Base-by-base conservation (phyloP, 2,113 vertebrate genomes). In the Columba janthina region DNA sequence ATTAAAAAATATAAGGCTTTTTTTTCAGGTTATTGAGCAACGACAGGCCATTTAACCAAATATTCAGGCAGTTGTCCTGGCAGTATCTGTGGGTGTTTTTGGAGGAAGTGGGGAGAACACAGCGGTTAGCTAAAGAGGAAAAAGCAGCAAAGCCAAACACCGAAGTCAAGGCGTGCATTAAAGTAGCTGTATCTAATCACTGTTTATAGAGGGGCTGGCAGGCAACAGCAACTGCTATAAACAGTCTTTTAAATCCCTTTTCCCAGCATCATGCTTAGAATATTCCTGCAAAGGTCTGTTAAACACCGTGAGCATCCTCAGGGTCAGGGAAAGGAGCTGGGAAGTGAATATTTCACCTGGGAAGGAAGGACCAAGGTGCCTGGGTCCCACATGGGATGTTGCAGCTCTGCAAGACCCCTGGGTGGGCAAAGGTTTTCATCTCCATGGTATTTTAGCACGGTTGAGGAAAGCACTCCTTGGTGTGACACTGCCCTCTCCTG, bases 401-500 rank as follows among this genome's bases (percentile, higher is more conserved):
- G 18, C 22, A 2, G 3, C 26, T 67, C n/a, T 3, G 1, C 0
- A 6, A 48, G 53, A 53, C 22, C 53, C 42, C 60, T 17, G 11
- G 20, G 5, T 9, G 38, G 32, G 2, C 42, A 60, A 17, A 78
- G 20, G n/a, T 17, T 78, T 14, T 5, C 48, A 31, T 10, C 81
- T 53, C 81, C 34, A 1, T 0, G 7, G 2, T 1, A 2, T 12
- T 56, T 11, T 4, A 5, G 8, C 26, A 0, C 0, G 22, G 58
- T 1, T 1, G 2, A 1, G n/a, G 67, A 21, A 28, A 53, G 0
- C 26, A 22, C 93, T 94, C 17, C 1, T 64, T 4, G 78, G 88
- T 60, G 94, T 94, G 88, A 95, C 95, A 97, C 90, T 96, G 95
- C 94, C 96, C 93, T 93, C 96, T 97, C 92, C 95, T 22, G 96